Base-by-base conservation (phyloP, 1,140 invertebrate genomes). In the Acromyrmex echinatior region DNA sequence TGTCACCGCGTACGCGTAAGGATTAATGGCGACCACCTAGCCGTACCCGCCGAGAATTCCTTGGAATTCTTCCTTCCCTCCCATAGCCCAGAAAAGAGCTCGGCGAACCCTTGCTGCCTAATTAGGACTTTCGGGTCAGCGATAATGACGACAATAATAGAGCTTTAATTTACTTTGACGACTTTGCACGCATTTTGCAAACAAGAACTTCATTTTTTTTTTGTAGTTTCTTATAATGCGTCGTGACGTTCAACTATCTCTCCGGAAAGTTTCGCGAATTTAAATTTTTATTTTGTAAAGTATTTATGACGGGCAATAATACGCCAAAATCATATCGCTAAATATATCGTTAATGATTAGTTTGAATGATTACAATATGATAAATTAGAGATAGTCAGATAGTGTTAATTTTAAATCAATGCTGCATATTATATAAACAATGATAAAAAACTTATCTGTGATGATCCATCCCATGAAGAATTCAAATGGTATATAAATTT, bases 21-120 rank as follows among this genome's bases (percentile, higher is more conserved):
- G 39, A 91, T 91, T 89, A 80, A 91, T 89, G 85, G 63, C 89
- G 90, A 91, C 90, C 90, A 91, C 90, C 90, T 91, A 91, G 77
- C 58, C 56, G 56, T 51, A 87, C 65, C 39, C 58, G 35, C 87
- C 74, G 80, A 68, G 80, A 81, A 89, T 91, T 91, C 87, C 87
- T 60, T 56, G 80, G 70, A 91, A 87, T 91, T 89, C 85, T 66
- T 84, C 31, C 28, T 39, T 58, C 63, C 21, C n/a, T 21, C 12
- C 35, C 56, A 25, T 7, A 45, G 9, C 9, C 10, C 39, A 80
- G 49, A 25, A 81, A 58, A 49, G 14, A 76, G 28, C 39, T 16
- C 81, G 74, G 9, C n/a, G 60, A 89, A 16, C 25, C 12, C 31
- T 49, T 31, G 63, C 14, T 35, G 58, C 74, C 87, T 90, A 90